Evolutionary conservation across 2,797 vertebrate species (phyloP).

Genomic region (Psittacula derbiana): DNA sequence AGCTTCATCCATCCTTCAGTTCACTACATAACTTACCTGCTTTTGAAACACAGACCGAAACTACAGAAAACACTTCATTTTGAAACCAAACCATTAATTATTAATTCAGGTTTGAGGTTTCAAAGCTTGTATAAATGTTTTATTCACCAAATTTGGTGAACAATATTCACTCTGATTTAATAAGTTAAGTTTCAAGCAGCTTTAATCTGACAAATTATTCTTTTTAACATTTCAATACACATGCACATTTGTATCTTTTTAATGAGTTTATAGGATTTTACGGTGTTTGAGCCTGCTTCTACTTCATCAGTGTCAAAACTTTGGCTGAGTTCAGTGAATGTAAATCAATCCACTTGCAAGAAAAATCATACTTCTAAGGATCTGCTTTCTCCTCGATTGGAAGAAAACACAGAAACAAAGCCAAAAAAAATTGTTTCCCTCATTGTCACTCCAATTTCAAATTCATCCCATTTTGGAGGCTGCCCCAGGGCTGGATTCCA

Average conservation of each 20-base stretch:
- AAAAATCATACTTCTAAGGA: neutral
- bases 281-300: neutral
- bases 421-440: neutral
- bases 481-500: neutral
- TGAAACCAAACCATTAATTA: neutral
- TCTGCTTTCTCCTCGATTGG: neutral
- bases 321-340: neutral
- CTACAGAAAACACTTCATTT: neutral
- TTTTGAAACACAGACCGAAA: neutral
- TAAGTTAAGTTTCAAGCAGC: neutral
- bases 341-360: neutral
- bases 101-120: accelerated
- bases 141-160: neutral
- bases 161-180: accelerated
- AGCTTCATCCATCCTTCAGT: neutral
- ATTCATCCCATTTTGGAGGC: neutral
- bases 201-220: neutral
- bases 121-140: neutral
- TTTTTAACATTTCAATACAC: neutral
- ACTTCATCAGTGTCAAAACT: slow-evolving; percentile 5
- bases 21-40: neutral
- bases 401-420: neutral
- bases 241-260: neutral
- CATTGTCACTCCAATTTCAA: neutral
- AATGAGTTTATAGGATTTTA: slow-evolving; percentile 35